Base-by-base conservation (phyloP, 1,140 invertebrate genomes). In the Microplitis mediator region DNA sequence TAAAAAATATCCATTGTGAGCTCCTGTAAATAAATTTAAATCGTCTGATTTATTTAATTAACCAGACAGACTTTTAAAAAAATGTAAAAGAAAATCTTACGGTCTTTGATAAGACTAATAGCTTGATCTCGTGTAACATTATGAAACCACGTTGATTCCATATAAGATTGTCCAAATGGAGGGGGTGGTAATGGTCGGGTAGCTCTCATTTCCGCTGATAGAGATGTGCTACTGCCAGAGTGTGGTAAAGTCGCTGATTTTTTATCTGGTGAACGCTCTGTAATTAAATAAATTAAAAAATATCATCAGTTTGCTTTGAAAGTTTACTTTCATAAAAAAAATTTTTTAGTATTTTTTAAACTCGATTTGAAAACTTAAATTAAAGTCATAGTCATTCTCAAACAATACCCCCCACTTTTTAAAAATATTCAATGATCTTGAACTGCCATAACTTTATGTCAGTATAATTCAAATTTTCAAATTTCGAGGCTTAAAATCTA, bases 121-220 rank as follows among this genome's bases (percentile, higher is more conserved):
- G 82, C 85, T 71, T 85, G 81, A 62, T 86, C 82, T 58, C 86
- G 80, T 0, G 82, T 82, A 3, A 86, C 66, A 74, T 85, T 86
- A 50, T 87, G 86, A 65, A 83, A 87, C 85, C 85, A 87, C n/a
- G 84, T 76, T 62, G 81, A 83, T 14, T 86, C 84, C 31, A 77
- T 69, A 67, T 82, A 85, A 4, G 84, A 81, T 32, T 80, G 78
- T 69, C 78, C 81, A 16, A 83, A 82, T 0, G 85, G 84, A n/a
- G 80, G 82, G 2, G 80, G 84, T 34, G 86, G 85, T 45, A 86
- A 63, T 35, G 85, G 85, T 72, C 85, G 76, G 11, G 83, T 78
- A 4, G 81, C 83, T 75, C 84, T 83, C 81, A 69, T 74, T 75
- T 56, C 73, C 11, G 68, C 75, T 16, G 73, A 73, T 34, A 84